Conservation (phyloP, 2,888 invertebrate genomes). For the Ormyrus labotus region DNA sequence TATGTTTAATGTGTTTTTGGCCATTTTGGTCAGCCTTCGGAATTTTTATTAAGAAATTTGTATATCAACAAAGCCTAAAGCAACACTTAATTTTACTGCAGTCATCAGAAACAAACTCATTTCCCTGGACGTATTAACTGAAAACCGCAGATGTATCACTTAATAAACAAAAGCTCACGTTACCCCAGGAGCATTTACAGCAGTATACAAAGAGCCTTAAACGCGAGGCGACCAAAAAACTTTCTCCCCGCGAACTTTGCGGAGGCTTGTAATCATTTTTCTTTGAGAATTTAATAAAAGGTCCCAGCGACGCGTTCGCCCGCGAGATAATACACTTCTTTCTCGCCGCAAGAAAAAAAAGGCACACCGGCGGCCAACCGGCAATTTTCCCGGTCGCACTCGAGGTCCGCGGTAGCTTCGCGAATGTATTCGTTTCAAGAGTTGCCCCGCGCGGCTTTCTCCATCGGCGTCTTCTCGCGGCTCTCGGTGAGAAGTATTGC, state of each 20-base stretch:
- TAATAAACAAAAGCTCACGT: too few relatives aligned
- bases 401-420: not conserved
- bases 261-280: slow-evolving; percentile 1
- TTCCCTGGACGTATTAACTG: too few relatives aligned
- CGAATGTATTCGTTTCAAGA: slow-evolving; percentile 31
- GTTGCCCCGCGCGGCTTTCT: not conserved
- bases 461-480: not conserved
- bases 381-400: slow-evolving; percentile 9
- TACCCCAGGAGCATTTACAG: too few relatives aligned
- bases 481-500: slow-evolving; percentile 3
- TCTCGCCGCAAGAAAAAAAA: not conserved
- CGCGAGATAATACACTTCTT: not conserved
- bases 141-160: too few relatives aligned
- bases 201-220: too few relatives aligned
- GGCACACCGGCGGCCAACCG: not conserved
- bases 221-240: not conserved
- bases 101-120: too few relatives aligned
- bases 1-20: too few relatives aligned
- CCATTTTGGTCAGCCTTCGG: too few relatives aligned
- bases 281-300: not conserved
- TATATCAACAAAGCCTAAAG: too few relatives aligned
- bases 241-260: not conserved
- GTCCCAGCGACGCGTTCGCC: not conserved
- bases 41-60: too few relatives aligned
- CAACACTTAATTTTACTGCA: too few relatives aligned